Evolutionary conservation across 2,888 invertebrate species (phyloP).

Genomic region (Mythimna ferrago): DNA sequence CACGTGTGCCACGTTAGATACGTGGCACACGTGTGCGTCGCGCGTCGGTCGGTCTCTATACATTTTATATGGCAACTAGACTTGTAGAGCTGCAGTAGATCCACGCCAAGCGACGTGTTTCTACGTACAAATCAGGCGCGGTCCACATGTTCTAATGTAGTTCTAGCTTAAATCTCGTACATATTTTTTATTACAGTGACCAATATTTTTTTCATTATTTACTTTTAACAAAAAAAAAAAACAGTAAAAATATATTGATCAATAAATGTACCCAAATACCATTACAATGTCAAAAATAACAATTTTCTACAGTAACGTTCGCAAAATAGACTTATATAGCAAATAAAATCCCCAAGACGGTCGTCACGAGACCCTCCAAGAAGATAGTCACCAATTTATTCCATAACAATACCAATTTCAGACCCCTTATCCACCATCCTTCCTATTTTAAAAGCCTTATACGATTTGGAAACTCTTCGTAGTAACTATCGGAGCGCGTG

Average conservation of each 20-base stretch:
- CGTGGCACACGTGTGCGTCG: too few species aligned
- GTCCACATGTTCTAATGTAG: too few species aligned
- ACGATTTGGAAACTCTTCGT: constrained; percentile 52
- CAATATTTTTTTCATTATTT: too few species aligned
- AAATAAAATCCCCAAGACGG: constrained; percentile 14
- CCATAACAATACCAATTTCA: constrained; percentile 51
- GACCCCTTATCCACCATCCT: constrained; percentile 26
- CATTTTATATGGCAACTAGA: too few species aligned
- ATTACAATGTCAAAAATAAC: neutral
- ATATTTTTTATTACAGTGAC: too few species aligned
- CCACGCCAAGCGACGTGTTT: too few species aligned
- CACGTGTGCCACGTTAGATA: too few species aligned
- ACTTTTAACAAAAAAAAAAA: too few species aligned
- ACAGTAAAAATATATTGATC: neutral
- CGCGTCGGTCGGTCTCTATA: too few species aligned
- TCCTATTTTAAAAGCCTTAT: constrained; percentile 55
- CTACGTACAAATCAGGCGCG: too few species aligned
- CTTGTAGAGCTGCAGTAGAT: too few species aligned
- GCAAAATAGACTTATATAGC: neutral
- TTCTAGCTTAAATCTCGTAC: too few species aligned
- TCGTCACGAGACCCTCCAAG: constrained; percentile 14
- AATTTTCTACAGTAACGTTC: neutral
- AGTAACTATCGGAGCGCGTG: constrained; percentile 47
- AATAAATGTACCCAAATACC: neutral
- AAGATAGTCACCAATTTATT: constrained; percentile 48